These are phyloP conservation scores for Sebastes diaconus DNA, from an alignment of 2,797 vertebrate species.

Conservation along the genomic window DNA sequence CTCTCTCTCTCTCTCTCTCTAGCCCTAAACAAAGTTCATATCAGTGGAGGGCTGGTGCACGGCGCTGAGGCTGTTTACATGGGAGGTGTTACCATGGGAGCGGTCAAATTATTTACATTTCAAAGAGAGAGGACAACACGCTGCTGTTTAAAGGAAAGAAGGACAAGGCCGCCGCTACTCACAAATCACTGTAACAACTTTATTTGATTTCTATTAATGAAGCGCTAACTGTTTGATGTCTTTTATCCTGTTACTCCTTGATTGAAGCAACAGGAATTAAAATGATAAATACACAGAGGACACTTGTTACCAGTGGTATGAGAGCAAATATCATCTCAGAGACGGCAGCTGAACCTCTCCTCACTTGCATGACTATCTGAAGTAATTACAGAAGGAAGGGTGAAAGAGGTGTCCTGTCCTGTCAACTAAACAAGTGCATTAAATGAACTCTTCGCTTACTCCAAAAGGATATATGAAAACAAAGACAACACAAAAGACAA, in stretches of 20 bases:
- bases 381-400: constrained; percentile 54
- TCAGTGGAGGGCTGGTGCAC: constrained; percentile 38
- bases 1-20: constrained; percentile 23
- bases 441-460: constrained; percentile 37
- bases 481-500: background rate
- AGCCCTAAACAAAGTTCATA: constrained; percentile 62
- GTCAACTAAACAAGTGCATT: constrained; percentile 33
- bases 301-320: constrained; percentile 8
- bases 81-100: constrained; percentile 67
- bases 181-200: constrained; percentile 33
- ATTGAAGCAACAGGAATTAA: constrained; percentile 27
- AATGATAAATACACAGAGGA: constrained; percentile 28
- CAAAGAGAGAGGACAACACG: constrained; percentile 56
- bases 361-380: constrained; percentile 56
- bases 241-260: constrained; percentile 30
- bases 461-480: constrained; percentile 13
- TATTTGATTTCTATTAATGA: constrained; percentile 17
- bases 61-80: constrained; percentile 62
- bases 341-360: constrained; percentile 43
- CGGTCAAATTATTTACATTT: constrained; percentile 73
- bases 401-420: constrained; percentile 50
- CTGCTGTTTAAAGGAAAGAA: constrained; percentile 37
- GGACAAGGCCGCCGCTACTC: constrained; percentile 1
- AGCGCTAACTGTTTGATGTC: constrained; percentile 1
- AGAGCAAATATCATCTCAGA: constrained; percentile 45